These are phyloP conservation scores for Enteromius argenteus DNA, from an alignment of 2,797 vertebrate species.

Conservation along the genomic window DNA sequence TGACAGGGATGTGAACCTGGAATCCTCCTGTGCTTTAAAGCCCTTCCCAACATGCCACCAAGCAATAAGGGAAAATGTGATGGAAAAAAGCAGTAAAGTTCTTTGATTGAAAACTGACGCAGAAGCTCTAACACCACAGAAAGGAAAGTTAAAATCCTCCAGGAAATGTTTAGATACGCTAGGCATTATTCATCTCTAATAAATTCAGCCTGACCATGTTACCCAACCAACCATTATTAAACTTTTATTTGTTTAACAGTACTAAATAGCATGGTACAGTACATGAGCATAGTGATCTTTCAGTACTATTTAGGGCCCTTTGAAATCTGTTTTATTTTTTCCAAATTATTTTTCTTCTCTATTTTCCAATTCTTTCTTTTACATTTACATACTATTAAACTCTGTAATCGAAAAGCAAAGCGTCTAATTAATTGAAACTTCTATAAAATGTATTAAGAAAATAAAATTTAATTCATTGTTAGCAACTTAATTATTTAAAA, in stretches of 20 bases:
- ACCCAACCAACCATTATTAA: not conserved
- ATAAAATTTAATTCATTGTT: too few relatives aligned
- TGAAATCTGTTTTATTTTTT: not conserved
- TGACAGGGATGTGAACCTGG: slow-evolving; percentile 37
- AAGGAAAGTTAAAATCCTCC: not conserved
- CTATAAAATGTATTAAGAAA: too few relatives aligned
- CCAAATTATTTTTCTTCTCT: not conserved
- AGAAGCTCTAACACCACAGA: not conserved
- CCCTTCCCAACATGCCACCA: slow-evolving; percentile 10
- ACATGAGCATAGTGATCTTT: not conserved
- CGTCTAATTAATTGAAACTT: not conserved
- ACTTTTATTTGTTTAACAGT: not conserved
- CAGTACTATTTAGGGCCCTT: not conserved
- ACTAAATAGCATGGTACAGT: not conserved
- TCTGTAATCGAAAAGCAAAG: not conserved
- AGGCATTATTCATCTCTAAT: not conserved
- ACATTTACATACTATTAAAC: not conserved
- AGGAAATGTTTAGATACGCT: not conserved
- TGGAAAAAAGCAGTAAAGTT: not conserved
- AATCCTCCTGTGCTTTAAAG: slow-evolving; percentile 34
- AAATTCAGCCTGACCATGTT: not conserved
- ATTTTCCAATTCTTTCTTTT: not conserved
- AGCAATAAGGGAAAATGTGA: not conserved
- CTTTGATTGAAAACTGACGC: slow-evolving; percentile 4
- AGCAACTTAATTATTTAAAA: not conserved